These are phyloP conservation scores for Eurystomus gularis DNA, from an alignment of 2,113 vertebrate genomes.

Conservation along the genomic window DNA sequence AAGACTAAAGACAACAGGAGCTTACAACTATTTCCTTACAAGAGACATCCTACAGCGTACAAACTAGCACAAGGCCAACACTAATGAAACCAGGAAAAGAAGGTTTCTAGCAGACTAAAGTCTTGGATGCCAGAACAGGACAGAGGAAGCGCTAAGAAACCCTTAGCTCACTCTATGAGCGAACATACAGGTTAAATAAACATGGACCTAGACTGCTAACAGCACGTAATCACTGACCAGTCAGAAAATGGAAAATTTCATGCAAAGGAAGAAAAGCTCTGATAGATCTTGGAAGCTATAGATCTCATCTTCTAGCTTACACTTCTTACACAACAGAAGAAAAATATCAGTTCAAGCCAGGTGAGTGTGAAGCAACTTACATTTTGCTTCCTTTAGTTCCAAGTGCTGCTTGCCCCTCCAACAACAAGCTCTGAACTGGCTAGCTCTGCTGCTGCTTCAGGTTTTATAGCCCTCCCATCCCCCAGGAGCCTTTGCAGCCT, in stretches of 20 bases:
- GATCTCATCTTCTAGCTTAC: neutral
- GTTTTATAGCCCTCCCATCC: neutral
- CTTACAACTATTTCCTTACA: neutral
- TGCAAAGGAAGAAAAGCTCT: neutral
- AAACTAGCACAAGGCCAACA: neutral
- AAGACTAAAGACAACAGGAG: neutral
- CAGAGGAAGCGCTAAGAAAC: neutral
- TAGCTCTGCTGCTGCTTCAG: neutral
- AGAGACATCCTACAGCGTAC: neutral
- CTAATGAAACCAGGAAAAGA: neutral
- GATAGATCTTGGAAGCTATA: neutral
- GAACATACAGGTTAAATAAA: neutral
- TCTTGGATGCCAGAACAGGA: neutral
- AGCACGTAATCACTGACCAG: fast-evolving
- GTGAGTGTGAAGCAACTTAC: neutral
- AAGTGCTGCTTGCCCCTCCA: neutral
- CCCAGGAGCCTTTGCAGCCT: neutral
- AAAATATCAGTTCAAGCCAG: neutral
- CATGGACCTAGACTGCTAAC: neutral
- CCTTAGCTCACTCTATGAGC: neutral
- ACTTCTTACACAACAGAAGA: neutral
- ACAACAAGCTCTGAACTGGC: fast-evolving
- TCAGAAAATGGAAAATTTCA: neutral
- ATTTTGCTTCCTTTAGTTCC: neutral
- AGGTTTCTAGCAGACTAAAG: neutral